Base-by-base conservation (phyloP, 2,113 vertebrate genomes). In the Ceyx margarethae region DNA sequence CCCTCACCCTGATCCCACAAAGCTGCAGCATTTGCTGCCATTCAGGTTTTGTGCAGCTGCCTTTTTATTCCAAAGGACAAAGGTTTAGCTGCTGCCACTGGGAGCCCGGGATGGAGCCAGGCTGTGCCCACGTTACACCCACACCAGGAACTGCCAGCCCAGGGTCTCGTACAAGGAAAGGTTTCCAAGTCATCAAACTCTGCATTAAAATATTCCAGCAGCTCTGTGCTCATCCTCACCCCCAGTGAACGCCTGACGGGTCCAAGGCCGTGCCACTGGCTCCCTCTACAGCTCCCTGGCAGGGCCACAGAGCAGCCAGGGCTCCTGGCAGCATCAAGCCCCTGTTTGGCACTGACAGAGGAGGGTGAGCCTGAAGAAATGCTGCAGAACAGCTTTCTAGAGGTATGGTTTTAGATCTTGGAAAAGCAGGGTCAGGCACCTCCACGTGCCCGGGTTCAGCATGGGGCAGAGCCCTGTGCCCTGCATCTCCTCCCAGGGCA, bases 201-300 rank as follows among this genome's bases (percentile, higher is more conserved):
- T 2, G 43, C 16, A 9, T 16, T 20, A 60, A 16, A 64, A 2
- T 11, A 15, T 3, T 21, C 7, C 16, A 46, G 2, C 43, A 26
- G 10, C 3, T 10, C 45, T 25, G 20, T 5, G 11, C 11, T 17
- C 22, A 6, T 14, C 45, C 11, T 29, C 6, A 5, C 4, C 25
- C 6, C 21, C 58, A 26, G 2, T 6, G 29, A 13, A 5, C 2
- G 6, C 10, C 4, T 1, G 4, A 4, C 26, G 26, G 12, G 42
- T 18, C 45, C 11, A 83, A 76, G 81, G 5, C 79, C 94, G 85
- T 45, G 46, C 61, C 93, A 5, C 25, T 66, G 94, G 96, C 82
- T 88, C 96, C 97, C 97, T 95, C 97, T 97, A 73, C 96, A 96
- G 97, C 40, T 71, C 54, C 56, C 5, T 1, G 14, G 40, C 50